Conservation (phyloP, 2,113 vertebrate species). For the Lates calcarifer region DNA sequence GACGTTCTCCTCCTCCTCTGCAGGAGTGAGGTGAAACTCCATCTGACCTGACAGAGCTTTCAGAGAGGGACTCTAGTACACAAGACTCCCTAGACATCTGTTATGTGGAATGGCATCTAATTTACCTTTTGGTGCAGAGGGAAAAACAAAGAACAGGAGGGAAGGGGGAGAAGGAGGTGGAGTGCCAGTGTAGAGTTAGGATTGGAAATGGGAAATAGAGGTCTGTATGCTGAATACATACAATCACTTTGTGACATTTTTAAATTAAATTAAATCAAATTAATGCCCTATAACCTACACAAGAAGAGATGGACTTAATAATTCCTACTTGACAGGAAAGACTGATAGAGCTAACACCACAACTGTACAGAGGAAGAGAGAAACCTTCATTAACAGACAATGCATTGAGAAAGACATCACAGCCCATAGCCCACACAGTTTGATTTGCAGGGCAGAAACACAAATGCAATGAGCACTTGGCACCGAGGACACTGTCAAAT, state of each 20-base stretch:
- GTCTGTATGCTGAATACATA: conserved; percentile 3
- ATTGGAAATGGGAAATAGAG: conserved; percentile 5
- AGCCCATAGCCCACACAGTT: not conserved
- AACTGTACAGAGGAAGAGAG: not conserved
- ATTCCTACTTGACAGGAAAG: not conserved
- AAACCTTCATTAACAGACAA: not conserved
- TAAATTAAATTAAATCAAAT: not conserved
- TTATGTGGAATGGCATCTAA: conserved; percentile 69
- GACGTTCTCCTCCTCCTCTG: conserved; percentile 39
- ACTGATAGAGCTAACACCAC: not conserved
- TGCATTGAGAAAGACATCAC: not conserved
- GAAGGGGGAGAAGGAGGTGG: conserved; percentile 4
- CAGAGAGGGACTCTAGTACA: conserved; percentile 26
- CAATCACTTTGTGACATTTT: not conserved
- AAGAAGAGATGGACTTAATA: not conserved
- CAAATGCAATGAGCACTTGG: not conserved
- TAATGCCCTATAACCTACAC: not conserved
- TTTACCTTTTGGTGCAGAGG: conserved; percentile 69
- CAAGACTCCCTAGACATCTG: conserved; percentile 78
- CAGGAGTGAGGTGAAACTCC: conserved; percentile 56
- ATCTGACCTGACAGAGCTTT: conserved; percentile 61
- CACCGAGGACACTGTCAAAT: not conserved
- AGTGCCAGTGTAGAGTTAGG: conserved; percentile 17
- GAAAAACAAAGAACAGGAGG: conserved; percentile 45
- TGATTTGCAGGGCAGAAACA: not conserved